Evolutionary conservation across 2,113 vertebrate genomes (phyloP).

Genomic region (Azemiops feae): DNA sequence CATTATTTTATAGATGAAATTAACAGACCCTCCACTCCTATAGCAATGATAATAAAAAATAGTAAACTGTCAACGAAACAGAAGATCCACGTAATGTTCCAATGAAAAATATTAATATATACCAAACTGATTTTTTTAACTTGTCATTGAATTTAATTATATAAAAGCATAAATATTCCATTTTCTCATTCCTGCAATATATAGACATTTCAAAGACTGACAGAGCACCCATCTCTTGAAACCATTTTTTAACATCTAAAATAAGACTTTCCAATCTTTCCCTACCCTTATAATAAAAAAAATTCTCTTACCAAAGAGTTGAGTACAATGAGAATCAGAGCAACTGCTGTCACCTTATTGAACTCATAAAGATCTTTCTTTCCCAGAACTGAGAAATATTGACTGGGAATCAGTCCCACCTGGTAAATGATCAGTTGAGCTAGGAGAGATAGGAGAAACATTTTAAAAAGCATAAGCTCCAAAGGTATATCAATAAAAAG

Average conservation of each 20-base stretch:
- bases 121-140: not conserved
- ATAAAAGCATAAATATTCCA: not conserved
- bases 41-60: not conserved
- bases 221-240: not conserved
- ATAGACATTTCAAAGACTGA: not conserved
- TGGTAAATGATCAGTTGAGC: constrained; percentile 95
- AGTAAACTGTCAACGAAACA: not conserved
- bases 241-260: not conserved
- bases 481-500: not conserved
- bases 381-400: constrained; percentile 87
- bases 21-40: not conserved
- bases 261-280: not conserved
- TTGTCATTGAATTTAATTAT: not conserved
- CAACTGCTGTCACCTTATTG: constrained; percentile 73
- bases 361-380: constrained; percentile 82
- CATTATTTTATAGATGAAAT: not conserved
- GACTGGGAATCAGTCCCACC: constrained; percentile 92
- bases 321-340: constrained; percentile 80
- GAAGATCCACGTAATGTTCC: not conserved
- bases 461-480: not conserved
- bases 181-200: not conserved
- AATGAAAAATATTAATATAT: not conserved
- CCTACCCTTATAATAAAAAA: not conserved
- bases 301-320: constrained; percentile 83
- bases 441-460: constrained; percentile 53